Evolutionary conservation across 2,113 vertebrate genomes (phyloP).

Genomic region (Maccullochella peelii): DNA sequence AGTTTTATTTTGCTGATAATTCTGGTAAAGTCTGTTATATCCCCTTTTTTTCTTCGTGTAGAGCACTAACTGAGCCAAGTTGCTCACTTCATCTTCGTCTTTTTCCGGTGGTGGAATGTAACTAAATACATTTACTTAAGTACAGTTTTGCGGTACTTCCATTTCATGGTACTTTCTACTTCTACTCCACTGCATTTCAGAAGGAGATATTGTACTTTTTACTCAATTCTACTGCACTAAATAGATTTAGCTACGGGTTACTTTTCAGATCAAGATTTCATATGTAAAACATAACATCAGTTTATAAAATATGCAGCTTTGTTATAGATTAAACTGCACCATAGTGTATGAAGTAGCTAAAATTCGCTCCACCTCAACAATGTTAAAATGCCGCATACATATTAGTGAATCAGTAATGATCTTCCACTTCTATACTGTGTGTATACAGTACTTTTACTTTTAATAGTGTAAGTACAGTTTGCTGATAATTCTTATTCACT

Average conservation of each 20-base stretch:
- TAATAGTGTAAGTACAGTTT: not conserved
- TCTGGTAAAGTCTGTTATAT: not conserved
- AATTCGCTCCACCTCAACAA: not conserved
- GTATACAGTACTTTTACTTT: not conserved
- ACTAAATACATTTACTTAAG: not conserved
- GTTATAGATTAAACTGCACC: not conserved
- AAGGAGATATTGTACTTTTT: not conserved
- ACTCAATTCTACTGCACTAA: not conserved
- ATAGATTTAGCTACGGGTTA: not conserved
- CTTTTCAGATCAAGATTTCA: too few relatives aligned
- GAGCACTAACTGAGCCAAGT: not conserved
- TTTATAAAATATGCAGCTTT: not conserved
- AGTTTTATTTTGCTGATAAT: not conserved
- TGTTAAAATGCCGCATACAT: not conserved
- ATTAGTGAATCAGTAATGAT: not conserved
- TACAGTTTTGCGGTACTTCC: not conserved
- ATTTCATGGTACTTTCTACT: not conserved
- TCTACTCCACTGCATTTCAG: not conserved
- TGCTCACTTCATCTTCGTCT: not conserved
- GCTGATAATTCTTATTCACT: not conserved
- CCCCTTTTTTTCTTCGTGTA: not conserved
- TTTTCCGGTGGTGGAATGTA: not conserved
- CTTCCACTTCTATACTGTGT: too few relatives aligned
- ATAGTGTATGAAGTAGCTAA: not conserved
- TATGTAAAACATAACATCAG: not conserved